phyloP scores from a whole-genome alignment of 1,140 invertebrate species.

The Daktulosphaira vitifoliae region DNA sequence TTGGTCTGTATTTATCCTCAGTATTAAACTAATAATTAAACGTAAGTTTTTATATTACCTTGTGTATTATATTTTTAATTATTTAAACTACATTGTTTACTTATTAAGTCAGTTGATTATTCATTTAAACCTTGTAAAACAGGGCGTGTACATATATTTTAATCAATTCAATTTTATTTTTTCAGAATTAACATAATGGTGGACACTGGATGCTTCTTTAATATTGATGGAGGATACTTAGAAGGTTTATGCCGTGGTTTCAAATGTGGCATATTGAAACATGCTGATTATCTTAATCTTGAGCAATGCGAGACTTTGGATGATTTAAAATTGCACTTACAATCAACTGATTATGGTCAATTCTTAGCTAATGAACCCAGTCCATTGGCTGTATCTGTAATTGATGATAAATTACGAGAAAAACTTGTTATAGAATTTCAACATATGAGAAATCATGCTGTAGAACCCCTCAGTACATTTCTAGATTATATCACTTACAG shows the following conservation, averaged over 20 bases:
- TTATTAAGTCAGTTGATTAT: too few species aligned
- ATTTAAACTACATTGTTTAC: not conserved
- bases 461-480: conserved; percentile 94
- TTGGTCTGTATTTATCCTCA: not conserved
- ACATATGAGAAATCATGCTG: conserved; percentile 94
- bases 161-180: not conserved
- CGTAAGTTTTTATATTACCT: not conserved
- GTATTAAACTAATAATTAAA: not conserved
- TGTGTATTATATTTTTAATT: not conserved
- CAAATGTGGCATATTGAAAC: conserved; percentile 95
- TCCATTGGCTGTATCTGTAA: conserved; percentile 91
- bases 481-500: conserved; percentile 99
- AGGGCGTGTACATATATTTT: conserved; percentile 12
- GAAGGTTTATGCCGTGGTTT: conserved; percentile 97
- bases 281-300: conserved; percentile 95
- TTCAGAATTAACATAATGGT: conserved; percentile 13
- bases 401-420: conserved; percentile 96
- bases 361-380: conserved; percentile 98
- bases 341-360: conserved; percentile 98
- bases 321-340: conserved; percentile 97
- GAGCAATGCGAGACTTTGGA: conserved; percentile 99
- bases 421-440: conserved; percentile 98
- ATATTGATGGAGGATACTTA: conserved; percentile 95
- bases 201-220: conserved; percentile 70
- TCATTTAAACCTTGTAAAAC: too few species aligned